Evolutionary conservation across 2,888 invertebrate species (phyloP), one percentile per base, ranked within the genome.

Genomic region (Andricus curvator): DNA sequence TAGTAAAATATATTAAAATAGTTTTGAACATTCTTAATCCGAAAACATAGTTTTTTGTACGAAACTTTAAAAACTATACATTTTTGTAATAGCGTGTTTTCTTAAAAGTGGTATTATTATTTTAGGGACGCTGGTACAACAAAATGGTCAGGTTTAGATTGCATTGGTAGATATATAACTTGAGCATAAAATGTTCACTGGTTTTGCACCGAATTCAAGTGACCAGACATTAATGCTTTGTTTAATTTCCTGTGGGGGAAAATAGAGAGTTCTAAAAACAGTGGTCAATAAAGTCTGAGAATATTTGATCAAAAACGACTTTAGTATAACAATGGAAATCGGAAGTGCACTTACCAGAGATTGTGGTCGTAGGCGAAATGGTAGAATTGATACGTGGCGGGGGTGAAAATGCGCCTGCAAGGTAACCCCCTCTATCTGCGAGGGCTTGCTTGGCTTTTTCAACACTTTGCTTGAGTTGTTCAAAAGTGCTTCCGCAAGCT

Each of bases 371-470:
- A 5, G 92, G 92, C 78, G 92, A 92, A 83, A 92, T 90, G 80
- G 90, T 88, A 78, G 92, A 88, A 86, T 91, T 92, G 78, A 90
- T 89, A 78, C 92, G 90, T 70, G 92, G 92, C n/a, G 92, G 92
- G 60, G 92, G 92, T 62, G 92, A 92, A 80, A 92, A 92, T 79
- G 92, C 92, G 25, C 92, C 92, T 48, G 92, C 91, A 11, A 92
- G 87, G 80, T 92, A 92, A 37, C 92, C 91, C 9, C 92, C 91
- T 33, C 92, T 88, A 81, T 92, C 92, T 74, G 91, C 92, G 67
- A 97, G 93, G 0, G 97, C 97, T 1, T 97, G 97, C 91, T 97
- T 97, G 66, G 97, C 97, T 91, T 97, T 97, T 91, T 97, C 97
- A 66, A 97, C 97, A 89, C 97, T 97, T 92, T 97, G 97, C 89